Conservation (phyloP, 2,113 vertebrate species). For the Lepus timidus region DNA sequence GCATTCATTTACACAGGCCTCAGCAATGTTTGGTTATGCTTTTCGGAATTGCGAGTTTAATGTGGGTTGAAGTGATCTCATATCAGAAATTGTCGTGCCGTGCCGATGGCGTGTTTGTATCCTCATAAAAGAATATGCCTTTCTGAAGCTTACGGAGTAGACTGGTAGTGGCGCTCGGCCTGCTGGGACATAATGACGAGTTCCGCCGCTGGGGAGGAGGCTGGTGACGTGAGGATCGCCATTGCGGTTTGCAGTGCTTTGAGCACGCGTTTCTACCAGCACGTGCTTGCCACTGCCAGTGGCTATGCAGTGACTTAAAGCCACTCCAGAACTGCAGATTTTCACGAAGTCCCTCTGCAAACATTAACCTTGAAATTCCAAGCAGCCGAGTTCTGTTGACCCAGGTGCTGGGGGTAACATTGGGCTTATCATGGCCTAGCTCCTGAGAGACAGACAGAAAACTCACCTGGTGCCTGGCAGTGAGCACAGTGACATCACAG, state of each 20-base stretch:
- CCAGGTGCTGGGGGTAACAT: neutral
- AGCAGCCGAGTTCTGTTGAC: slow-evolving; percentile 31
- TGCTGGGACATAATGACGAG: slow-evolving; percentile 27
- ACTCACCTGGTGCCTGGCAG: too few species aligned
- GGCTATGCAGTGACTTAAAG: slow-evolving; percentile 45
- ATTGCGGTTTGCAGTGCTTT: too few species aligned
- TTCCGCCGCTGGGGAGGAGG: slow-evolving; percentile 22
- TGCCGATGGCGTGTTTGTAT: neutral
- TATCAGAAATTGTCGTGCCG: neutral
- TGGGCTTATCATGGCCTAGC: neutral
- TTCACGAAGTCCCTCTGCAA: neutral
- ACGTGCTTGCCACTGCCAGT: neutral
- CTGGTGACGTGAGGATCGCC: slow-evolving; percentile 8
- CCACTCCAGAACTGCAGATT: neutral
- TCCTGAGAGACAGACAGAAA: neutral
- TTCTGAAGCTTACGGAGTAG: neutral
- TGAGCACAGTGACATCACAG: too few species aligned
- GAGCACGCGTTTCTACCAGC: neutral
- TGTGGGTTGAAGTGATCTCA: neutral
- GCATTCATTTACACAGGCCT: neutral
- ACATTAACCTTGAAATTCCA: slow-evolving; percentile 48
- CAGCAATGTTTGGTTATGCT: slow-evolving; percentile 3
- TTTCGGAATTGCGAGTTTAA: slow-evolving; percentile 21
- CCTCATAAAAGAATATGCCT: slow-evolving; percentile 58
- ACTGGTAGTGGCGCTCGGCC: neutral